Evolutionary conservation across 2,888 invertebrate genomes (phyloP).

Genomic region (Strigamia transsilvanica): DNA sequence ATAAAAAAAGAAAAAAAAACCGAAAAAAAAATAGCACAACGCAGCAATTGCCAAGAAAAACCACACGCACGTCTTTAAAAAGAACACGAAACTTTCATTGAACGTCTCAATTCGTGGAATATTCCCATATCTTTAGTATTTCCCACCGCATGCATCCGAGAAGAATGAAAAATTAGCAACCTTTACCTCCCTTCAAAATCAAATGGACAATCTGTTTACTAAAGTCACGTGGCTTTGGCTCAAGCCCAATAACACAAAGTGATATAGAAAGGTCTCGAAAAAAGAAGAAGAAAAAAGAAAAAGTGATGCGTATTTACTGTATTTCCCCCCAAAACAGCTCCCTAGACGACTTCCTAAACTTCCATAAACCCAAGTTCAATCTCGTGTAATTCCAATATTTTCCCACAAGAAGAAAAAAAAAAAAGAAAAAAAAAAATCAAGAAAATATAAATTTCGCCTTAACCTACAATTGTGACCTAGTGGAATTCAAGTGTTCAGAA

Average conservation of each 20-base stretch:
- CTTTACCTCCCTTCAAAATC: background rate
- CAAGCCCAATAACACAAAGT: conserved; percentile 9
- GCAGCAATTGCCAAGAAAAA: conserved; percentile 17
- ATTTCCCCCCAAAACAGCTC: background rate
- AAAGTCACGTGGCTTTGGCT: conserved; percentile 22
- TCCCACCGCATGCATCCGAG: background rate
- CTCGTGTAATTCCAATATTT: background rate
- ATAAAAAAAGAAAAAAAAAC: background rate
- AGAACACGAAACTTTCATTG: background rate
- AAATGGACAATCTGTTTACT: conserved; percentile 24
- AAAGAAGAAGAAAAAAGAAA: conserved; percentile 11
- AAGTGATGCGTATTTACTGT: background rate
- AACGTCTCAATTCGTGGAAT: background rate
- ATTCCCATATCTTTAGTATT: background rate
- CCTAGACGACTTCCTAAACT: background rate
- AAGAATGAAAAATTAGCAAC: background rate
- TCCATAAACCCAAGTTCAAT: conserved; percentile 17
- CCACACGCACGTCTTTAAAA: background rate
- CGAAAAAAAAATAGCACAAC: background rate
- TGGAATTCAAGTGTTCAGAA: background rate
- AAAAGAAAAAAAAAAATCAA: background rate
- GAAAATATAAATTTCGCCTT: too few species aligned
- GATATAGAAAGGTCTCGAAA: background rate
- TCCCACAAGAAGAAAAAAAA: background rate
- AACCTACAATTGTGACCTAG: background rate